phyloP scores from a whole-genome alignment of 1,140 invertebrate genomes.

The silkworm (Bombyx mori) region ASM3026992v2 NC_085111.1:8567501-8568000 shows the following conservation, averaged over 20 bases:
- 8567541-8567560: too few species aligned
- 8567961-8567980: slow-evolving; percentile 17
- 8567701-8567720: slow-evolving; percentile 28
- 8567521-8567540: too few species aligned
- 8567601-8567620: too few species aligned
- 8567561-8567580: too few species aligned
- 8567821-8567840: slow-evolving; percentile 65
- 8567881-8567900: slow-evolving; percentile 35
- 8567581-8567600: too few species aligned
- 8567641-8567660: too few species aligned
- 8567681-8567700: slow-evolving; percentile 1
- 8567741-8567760: slow-evolving; percentile 56
- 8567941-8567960: slow-evolving; percentile 42
- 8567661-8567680: too few species aligned
- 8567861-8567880: slow-evolving; percentile 71
- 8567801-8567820: slow-evolving; percentile 69
- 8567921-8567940: slow-evolving; percentile 36
- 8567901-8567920: slow-evolving; percentile 65
- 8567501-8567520: too few species aligned
- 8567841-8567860: slow-evolving; percentile 71
- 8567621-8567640: too few species aligned
- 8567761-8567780: slow-evolving; percentile 57
- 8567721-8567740: slow-evolving; percentile 43
- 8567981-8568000: too few species aligned
- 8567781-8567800: slow-evolving; percentile 63